Base-by-base conservation (phyloP, 2,113 vertebrate species). In the Haemorhous mexicanus region DNA sequence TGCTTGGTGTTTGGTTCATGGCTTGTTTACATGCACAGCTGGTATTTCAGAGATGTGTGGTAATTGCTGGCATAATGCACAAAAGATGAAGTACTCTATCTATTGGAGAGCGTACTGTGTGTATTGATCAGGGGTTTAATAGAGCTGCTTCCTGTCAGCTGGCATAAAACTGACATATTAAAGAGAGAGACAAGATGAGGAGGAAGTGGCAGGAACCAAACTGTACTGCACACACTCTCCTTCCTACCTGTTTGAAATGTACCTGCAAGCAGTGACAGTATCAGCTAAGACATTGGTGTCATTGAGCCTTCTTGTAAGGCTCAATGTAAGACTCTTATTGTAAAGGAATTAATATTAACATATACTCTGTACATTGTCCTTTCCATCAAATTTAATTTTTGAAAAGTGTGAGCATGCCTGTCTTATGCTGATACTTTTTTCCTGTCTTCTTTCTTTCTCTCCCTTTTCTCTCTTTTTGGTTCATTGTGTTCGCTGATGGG, bases 341-440 rank as follows among this genome's bases (percentile, higher is more conserved):
- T 90, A 24, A 97, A 94, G 44, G 70, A 94, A 82, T 80, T 72
- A 11, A 87, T 84, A 87, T 83, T 74, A 75, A 91, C 92, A 93
- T 94, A 81, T 94, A 75, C 35, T 94, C 69, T 11, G 2, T 94
- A 72, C 32, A 10, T 83, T 96, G 76, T 94, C 82, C 55, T 97
- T 96, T 97, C 78, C 76, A 76, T 80, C 81, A 95, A 90, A 73
- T 79, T 89, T 82, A 76, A 63, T 92, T 96, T 90, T 46, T 92
- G 79, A 94, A 89, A 96, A 68, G 79, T 73, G 75, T 97, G 73
- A 95, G 76, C 96, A 69, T 94, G 70, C 52, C 59, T 82, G 62
- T 93, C 78, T 90, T 90, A 93, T 33, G n/a, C 59, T 92, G n/a
- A 89, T 92, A 86, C 84, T 84, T 94, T 94, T 76, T 27, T 49